Evolutionary conservation across 2,888 invertebrate species (phyloP), one percentile per base, ranked within the genome.

Genomic region (Drosophila bunnanda): DNA sequence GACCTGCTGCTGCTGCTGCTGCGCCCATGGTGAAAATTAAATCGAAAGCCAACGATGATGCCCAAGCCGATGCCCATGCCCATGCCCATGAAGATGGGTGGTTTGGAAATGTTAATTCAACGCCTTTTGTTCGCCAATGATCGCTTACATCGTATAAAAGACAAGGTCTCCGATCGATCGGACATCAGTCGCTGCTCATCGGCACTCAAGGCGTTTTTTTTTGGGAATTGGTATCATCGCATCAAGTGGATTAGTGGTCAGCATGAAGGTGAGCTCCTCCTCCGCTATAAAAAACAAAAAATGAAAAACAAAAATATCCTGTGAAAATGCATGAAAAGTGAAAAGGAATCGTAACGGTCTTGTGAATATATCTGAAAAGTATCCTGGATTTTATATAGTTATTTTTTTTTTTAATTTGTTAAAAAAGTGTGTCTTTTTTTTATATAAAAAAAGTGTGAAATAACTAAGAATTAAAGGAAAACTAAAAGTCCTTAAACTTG

Each of bases 191-290:
- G 79, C 75, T 73, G 77, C 66, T 65, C 67, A 67, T 67, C 44
- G 68, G 68, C 67, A 56, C 68, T 67, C 68, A 56, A 67, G 67
- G 67, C 67, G 67, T 66, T 66, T 55, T 66, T 59, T 65, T 66
- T 67, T 46, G 56, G 68, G 61, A 71, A 68, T 68, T 69, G 71
- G 53, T 64, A 66, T 66, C 77, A 66, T 61, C 66, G 60, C 58
- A 53, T 38, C 44, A 67, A 46, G 66, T 70, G 75, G 68, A 80
- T 75, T 70, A 62, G 78, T 78, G 57, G 79, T 76, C 46, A 81
- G 77, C 50, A 89, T 89, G 88, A 89, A 88, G 89, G 88, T 87
- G 72, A 86, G 79, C 44, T 10, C 41, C 25, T 44, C 44, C n/a
- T 15, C n/a, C 12, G 15, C 54, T 15, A 17, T 15, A 22, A 0